Evolutionary conservation across 2,113 vertebrate species (phyloP).

Genomic region (Macheiramphus alcinus): DNA sequence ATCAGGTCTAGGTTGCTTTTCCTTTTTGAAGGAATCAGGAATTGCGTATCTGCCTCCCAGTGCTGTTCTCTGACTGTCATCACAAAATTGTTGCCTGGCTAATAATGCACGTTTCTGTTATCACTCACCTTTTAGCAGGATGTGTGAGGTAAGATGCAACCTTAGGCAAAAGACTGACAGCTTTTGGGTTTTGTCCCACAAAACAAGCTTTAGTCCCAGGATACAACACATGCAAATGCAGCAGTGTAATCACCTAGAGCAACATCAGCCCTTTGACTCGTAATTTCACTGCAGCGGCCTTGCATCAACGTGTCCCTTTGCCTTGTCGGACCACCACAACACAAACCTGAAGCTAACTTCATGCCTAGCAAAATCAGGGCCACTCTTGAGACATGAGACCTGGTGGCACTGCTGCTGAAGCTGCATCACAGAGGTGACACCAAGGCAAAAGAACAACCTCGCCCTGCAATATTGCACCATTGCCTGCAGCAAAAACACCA

Average conservation of each 20-base stretch:
- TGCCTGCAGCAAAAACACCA: not conserved
- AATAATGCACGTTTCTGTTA: not conserved
- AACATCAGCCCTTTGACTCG: not conserved
- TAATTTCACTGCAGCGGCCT: not conserved
- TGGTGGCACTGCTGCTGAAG: not conserved
- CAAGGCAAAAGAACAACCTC: not conserved
- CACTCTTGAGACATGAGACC: not conserved
- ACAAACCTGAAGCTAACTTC: not conserved
- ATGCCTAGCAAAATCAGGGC: not conserved
- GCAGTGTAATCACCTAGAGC: not conserved
- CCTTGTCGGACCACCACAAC: not conserved
- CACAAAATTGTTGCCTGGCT: not conserved
- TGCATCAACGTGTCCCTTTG: not conserved
- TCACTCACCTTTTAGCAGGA: not conserved
- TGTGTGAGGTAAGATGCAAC: not conserved
- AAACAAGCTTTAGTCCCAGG: not conserved
- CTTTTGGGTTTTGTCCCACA: not conserved
- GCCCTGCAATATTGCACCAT: not conserved
- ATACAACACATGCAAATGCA: rapidly evolving
- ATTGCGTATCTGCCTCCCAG: not conserved
- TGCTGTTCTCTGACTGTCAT: not conserved
- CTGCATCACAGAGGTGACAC: not conserved
- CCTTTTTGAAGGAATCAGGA: not conserved
- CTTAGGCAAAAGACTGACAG: not conserved
- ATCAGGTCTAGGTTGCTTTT: not conserved